These are phyloP conservation scores for Phaethon lepturus DNA, from an alignment of 2,113 vertebrate species.

Conservation along the genomic window DNA sequence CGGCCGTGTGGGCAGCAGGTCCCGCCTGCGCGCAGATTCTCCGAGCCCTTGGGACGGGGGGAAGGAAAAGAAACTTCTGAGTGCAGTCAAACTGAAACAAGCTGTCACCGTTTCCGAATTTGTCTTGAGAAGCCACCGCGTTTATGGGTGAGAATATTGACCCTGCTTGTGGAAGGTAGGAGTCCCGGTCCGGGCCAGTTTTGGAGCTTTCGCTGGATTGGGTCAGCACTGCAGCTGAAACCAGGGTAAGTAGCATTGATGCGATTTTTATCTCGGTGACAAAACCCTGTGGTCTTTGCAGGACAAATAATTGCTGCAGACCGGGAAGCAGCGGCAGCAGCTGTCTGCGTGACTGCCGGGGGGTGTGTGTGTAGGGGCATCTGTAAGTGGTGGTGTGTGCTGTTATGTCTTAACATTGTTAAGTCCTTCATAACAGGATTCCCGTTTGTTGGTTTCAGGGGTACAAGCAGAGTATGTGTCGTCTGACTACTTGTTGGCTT, in stretches of 20 bases:
- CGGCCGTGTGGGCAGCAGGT: neutral
- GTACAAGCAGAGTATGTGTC: neutral
- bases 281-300: neutral
- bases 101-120: neutral
- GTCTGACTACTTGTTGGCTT: neutral
- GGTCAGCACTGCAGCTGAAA: neutral
- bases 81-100: neutral
- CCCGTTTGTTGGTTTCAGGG: neutral
- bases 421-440: rapidly evolving
- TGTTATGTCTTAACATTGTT: rapidly evolving
- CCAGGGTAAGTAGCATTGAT: neutral
- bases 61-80: neutral
- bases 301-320: neutral
- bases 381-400: neutral
- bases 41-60: neutral
- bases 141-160: neutral
- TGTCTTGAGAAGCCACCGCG: neutral
- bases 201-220: neutral
- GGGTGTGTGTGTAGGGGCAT: neutral
- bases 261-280: neutral
- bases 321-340: neutral
- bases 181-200: neutral
- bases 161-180: neutral
- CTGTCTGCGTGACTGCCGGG: neutral
- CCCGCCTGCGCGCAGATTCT: neutral